phyloP scores from a whole-genome alignment of 2,113 vertebrate genomes.

The Trichomycterus rosablanca region DNA sequence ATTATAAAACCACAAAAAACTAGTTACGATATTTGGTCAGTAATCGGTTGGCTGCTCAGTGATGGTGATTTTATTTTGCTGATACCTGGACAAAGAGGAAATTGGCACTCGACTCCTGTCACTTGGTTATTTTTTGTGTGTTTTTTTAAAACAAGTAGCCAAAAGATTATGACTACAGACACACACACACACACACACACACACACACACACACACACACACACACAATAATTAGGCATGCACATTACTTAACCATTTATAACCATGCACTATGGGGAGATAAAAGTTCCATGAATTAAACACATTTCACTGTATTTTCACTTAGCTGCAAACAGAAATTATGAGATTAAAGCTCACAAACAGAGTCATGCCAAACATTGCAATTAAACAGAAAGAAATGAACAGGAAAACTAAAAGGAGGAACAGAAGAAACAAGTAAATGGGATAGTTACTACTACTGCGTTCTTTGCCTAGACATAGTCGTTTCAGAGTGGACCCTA shows the following conservation, averaged over 20 bases:
- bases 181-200: conserved; percentile 45
- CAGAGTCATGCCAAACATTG: conserved; percentile 70
- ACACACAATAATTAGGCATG: conserved; percentile 50
- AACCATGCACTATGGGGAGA: conserved; percentile 58
- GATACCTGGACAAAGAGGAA: too few species aligned
- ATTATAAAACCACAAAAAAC: neutral
- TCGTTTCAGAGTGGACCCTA: conserved; percentile 96
- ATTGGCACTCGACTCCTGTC: neutral
- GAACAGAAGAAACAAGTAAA: conserved; percentile 66
- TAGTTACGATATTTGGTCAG: neutral
- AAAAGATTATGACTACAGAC: conserved; percentile 47
- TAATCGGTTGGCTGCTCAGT: conserved; percentile 26
- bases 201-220: conserved; percentile 38
- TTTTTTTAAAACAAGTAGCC: conserved; percentile 50
- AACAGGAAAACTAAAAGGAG: conserved; percentile 66
- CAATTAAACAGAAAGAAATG: conserved; percentile 68
- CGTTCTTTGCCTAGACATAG: conserved; percentile 99
- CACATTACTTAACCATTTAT: conserved; percentile 44
- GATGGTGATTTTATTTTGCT: neutral
- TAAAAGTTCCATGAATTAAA: conserved; percentile 35
- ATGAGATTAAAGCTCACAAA: conserved; percentile 40
- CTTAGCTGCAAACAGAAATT: conserved; percentile 49
- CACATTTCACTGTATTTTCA: conserved; percentile 36
- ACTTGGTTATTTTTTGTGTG: neutral
- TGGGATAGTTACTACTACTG: conserved; percentile 91